A percentile compares a stretch with the other conserved stretches of the same genome.
These are phyloP conservation scores for Hypotaenidia philippensis DNA, from an alignment of 2,797 vertebrate genomes.

Conservation along the genomic window DNA sequence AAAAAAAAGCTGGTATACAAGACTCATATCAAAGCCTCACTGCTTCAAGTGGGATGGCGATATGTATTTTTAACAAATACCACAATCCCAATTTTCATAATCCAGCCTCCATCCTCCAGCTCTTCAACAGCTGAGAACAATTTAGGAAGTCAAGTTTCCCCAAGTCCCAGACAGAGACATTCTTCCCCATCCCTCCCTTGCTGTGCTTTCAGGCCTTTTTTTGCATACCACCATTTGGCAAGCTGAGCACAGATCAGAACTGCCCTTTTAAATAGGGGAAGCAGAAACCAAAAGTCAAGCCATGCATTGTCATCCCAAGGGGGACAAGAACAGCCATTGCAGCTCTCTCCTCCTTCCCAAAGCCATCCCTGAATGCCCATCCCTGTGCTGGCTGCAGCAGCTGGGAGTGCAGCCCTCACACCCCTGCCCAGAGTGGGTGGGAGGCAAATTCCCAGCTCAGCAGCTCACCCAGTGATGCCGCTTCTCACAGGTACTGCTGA, in stretches of 20 bases:
- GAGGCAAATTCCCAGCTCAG: background rate
- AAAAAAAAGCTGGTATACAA: background rate
- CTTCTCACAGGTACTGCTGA: background rate
- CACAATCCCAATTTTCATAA: background rate
- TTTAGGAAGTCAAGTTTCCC: background rate
- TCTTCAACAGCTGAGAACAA: background rate
- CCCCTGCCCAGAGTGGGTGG: background rate
- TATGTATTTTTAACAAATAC: background rate
- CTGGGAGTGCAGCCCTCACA: background rate
- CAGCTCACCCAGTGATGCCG: fast-evolving
- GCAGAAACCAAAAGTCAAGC: constrained; percentile 14
- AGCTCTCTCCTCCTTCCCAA: background rate
- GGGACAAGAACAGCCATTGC: background rate
- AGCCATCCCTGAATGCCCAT: fast-evolving
- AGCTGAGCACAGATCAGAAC: background rate
- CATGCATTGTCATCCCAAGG: background rate
- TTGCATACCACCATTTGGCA: background rate
- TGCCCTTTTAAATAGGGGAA: constrained; percentile 1
- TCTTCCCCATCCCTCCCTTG: background rate
- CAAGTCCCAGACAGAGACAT: background rate
- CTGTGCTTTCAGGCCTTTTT: background rate
- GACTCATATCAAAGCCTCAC: background rate
- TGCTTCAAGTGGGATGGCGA: background rate
- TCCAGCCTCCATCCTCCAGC: fast-evolving
- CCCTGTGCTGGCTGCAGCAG: background rate